phyloP scores from a whole-genome alignment of 2,888 invertebrate species.

The Nemapogon koenigi region DNA sequence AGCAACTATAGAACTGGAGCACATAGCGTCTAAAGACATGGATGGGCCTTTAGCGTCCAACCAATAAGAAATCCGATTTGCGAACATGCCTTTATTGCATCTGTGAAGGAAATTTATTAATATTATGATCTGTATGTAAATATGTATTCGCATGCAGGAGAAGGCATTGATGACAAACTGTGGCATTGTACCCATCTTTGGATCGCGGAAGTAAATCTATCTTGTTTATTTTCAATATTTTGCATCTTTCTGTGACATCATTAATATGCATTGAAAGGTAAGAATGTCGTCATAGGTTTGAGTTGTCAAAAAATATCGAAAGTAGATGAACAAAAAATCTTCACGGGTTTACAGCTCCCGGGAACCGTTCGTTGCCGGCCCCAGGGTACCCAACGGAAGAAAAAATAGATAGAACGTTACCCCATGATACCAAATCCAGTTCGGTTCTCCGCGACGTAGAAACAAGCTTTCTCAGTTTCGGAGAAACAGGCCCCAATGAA shows the following conservation, averaged over 20 bases:
- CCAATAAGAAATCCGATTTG: conserved; percentile 48
- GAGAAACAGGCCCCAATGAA: conserved; percentile 55
- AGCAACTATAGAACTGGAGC: conserved; percentile 34
- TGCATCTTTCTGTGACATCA: no score
- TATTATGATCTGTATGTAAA: conserved; percentile 1
- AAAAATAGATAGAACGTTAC: no score
- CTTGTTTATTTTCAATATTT: no score
- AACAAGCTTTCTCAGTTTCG: conserved; percentile 66
- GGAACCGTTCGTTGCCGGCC: no score
- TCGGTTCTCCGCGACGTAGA: conserved; percentile 23
- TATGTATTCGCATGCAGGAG: no score
- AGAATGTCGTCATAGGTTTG: no score
- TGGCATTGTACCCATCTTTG: conserved; percentile 13
- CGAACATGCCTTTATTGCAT: conserved; percentile 39
- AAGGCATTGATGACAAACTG: conserved; percentile 8
- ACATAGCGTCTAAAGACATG: conserved; percentile 31
- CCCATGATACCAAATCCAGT: conserved; percentile 35
- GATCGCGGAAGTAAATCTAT: conserved; percentile 13
- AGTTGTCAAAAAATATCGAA: no score
- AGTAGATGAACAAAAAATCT: no score
- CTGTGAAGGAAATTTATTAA: no score
- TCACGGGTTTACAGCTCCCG: no score
- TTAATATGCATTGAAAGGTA: no score
- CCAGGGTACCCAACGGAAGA: no score
- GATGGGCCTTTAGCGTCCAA: conserved; percentile 44